A percentile compares a stretch with the other conserved stretches of the same genome.
Evolutionary conservation across 2,113 vertebrate genomes (phyloP).

Genomic region (Vulpes vulpes): DNA sequence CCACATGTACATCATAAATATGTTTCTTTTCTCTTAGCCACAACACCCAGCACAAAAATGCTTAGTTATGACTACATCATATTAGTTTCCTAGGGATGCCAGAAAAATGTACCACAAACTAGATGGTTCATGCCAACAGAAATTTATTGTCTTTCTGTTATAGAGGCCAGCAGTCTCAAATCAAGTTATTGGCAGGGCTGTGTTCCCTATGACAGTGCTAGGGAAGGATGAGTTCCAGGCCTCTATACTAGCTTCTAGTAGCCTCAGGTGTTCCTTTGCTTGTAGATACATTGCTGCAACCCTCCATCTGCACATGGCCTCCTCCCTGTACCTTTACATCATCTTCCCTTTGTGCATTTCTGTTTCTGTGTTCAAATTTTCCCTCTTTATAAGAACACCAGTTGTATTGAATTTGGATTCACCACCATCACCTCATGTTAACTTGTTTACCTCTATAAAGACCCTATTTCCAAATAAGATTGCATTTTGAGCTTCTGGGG

Average conservation of each 20-base stretch:
- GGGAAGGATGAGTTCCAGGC: background rate
- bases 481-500: background rate
- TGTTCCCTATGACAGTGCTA: background rate
- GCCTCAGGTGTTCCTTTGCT: background rate
- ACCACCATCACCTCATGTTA: background rate
- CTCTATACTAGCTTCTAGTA: background rate
- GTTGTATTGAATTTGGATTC: background rate
- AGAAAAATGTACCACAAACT: background rate
- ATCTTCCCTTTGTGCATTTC: background rate
- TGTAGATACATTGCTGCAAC: background rate
- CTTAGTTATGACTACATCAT: background rate
- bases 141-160: background rate
- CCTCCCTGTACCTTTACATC: background rate
- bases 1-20: background rate
- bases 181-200: background rate
- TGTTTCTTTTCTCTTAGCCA: background rate
- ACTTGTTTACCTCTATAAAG: background rate
- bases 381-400: background rate
- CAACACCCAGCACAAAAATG: background rate
- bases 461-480: background rate
- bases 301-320: rapidly evolving
- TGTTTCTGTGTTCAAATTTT: background rate
- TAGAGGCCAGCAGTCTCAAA: background rate
- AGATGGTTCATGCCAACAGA: background rate
- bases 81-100: background rate